These are phyloP conservation scores for Melanostigma gelatinosum DNA, from an alignment of 2,113 vertebrate genomes.

Conservation along the genomic window DNA sequence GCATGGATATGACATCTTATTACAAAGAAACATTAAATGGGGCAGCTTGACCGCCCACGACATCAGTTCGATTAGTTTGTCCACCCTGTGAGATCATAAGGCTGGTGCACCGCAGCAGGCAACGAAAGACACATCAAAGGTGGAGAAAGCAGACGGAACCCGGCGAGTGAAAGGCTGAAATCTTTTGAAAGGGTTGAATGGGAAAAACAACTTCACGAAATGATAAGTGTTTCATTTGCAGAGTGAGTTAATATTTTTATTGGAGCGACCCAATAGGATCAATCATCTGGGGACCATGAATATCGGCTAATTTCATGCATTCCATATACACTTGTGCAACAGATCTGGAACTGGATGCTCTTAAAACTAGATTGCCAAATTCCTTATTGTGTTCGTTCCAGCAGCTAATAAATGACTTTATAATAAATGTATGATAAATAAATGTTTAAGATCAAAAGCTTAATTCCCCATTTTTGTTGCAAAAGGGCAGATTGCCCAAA, in stretches of 20 bases:
- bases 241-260: background rate
- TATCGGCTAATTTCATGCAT: background rate
- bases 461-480: background rate
- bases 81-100: background rate
- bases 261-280: background rate
- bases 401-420: background rate
- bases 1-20: slow-evolving; percentile 17
- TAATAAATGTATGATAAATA: background rate
- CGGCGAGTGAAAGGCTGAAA: background rate
- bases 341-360: background rate
- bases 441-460: background rate
- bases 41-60: slow-evolving; percentile 25
- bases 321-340: background rate
- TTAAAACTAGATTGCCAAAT: background rate
- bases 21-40: slow-evolving; percentile 3
- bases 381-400: background rate
- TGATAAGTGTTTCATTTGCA: background rate
- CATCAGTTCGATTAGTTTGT: slow-evolving; percentile 37
- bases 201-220: background rate
- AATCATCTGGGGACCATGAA: background rate
- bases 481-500: background rate
- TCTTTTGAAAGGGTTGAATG: background rate
- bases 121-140: slow-evolving; percentile 12
- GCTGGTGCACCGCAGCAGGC: slow-evolving; percentile 6
- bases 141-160: slow-evolving; percentile 2